Evolutionary conservation across 1,140 invertebrate species (phyloP), one percentile per base, ranked within the genome.

Genomic region (Cecropterus lyciades): DNA sequence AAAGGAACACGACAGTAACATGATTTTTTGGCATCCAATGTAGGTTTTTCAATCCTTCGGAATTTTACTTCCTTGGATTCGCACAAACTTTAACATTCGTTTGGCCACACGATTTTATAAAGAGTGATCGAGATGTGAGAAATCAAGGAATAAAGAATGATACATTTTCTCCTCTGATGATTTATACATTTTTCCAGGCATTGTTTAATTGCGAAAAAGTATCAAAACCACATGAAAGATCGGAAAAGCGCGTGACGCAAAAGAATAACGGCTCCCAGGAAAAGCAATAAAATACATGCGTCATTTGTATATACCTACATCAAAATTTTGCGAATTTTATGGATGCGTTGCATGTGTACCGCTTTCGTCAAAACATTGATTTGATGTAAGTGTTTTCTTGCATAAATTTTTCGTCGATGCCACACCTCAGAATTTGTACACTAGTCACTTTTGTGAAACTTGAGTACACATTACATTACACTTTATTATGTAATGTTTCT

Each of bases 281-380:
- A 62, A 37, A 27, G 15, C 27, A 60, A 60, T 49, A 60, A 60
- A 60, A 10, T 49, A 48, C 43, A 48, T 60, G 57, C 57, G 57
- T 60, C 57, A 49, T 60, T 48, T 48, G 27, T 37, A 33, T 24
- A 46, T 33, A 33, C 27, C 0, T 20, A 60, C 14, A 48, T 60
- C 16, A 37, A 15, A 24, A 43, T 43, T 24, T 16, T 37, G 57
- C 5, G 24, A 37, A 37, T 48, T 60, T 60, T 43, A 60, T 48
- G 8, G 27, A 24, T 24, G 55, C 13, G 13, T n/a, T n/a, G n/a
- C n/a, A 1, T 27, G 11, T 16, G 45, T 55, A 30, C 20, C 24
- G 11, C 9, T 24, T 40, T 42, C 37, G 13, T 56, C 53, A 6
- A 43, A 8, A 43, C 13, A 24, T 13, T 33, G 27, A 15, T 33